Conservation (phyloP, 2,113 vertebrate genomes). For the Pteruthius melanotis region DNA sequence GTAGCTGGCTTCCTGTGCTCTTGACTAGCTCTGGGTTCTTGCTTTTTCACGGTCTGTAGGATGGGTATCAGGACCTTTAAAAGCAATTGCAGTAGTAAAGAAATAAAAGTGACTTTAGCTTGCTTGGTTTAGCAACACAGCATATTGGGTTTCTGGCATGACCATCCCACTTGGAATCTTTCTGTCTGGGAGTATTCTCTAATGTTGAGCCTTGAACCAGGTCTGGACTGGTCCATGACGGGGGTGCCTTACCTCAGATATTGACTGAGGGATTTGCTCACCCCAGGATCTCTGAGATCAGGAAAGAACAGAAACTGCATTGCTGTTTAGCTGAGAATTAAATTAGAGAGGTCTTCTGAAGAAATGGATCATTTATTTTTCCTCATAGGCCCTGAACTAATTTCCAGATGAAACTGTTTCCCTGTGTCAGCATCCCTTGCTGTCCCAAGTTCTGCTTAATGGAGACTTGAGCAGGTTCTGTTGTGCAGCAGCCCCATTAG, state of each 20-base stretch:
- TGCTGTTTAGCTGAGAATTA: neutral
- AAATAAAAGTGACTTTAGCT: neutral
- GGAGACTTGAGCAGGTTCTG: neutral
- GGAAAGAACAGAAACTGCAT: neutral
- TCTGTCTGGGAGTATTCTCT: neutral
- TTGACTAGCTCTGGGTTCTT: neutral
- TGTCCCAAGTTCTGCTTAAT: neutral
- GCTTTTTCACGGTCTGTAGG: neutral
- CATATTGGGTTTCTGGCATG: neutral
- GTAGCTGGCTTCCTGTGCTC: neutral
- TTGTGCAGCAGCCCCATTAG: neutral
- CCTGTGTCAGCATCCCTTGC: neutral
- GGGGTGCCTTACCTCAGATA: neutral
- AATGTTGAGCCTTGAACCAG: neutral
- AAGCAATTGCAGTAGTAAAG: neutral
- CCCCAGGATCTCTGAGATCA: neutral
- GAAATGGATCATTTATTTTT: neutral
- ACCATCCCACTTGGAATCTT: neutral
- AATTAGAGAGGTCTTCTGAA: neutral
- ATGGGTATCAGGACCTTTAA: neutral
- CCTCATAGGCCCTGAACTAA: neutral
- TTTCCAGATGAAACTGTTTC: neutral
- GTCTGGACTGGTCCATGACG: neutral
- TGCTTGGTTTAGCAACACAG: neutral
- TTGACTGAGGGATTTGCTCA: neutral